Percentiles rank a stretch among this genome's conserved stretches.
Conservation (phyloP, 2,113 vertebrate genomes). For the Capra hircus region DNA sequence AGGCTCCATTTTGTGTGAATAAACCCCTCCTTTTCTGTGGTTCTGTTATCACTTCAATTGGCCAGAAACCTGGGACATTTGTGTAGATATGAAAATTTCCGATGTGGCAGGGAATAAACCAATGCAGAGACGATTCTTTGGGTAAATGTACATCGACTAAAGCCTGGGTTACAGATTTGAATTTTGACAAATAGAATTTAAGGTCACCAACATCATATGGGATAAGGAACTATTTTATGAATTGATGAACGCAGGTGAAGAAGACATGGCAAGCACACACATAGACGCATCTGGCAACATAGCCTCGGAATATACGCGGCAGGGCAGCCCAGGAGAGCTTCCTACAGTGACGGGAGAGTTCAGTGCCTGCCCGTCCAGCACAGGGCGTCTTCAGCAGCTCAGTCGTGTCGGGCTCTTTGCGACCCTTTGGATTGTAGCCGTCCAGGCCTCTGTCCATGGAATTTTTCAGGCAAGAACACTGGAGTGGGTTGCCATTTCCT, state of each 20-base stretch:
- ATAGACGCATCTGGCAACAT: background rate
- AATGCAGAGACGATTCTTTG: background rate
- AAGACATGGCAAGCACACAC: background rate
- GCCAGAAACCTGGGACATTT: background rate
- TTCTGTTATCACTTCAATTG: background rate
- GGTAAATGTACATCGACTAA: background rate
- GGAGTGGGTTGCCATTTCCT: no score
- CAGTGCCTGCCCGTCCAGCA: background rate
- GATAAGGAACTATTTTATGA: background rate
- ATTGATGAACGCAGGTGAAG: background rate
- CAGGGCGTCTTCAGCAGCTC: no score
- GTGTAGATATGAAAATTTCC: background rate
- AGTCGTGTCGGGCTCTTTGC: fast-evolving
- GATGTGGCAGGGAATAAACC: background rate
- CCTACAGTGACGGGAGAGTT: background rate
- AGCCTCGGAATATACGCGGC: background rate
- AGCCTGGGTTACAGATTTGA: background rate
- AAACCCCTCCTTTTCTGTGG: background rate
- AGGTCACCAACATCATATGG: background rate
- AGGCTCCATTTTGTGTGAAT: background rate
- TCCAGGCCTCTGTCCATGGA: no score
- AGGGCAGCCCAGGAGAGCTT: background rate
- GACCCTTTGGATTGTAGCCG: fast-evolving
- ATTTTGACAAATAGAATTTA: background rate
- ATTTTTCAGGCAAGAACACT: no score